Evolutionary conservation across 2,113 vertebrate species (phyloP).

Genomic region (Clarias batrachus): DNA sequence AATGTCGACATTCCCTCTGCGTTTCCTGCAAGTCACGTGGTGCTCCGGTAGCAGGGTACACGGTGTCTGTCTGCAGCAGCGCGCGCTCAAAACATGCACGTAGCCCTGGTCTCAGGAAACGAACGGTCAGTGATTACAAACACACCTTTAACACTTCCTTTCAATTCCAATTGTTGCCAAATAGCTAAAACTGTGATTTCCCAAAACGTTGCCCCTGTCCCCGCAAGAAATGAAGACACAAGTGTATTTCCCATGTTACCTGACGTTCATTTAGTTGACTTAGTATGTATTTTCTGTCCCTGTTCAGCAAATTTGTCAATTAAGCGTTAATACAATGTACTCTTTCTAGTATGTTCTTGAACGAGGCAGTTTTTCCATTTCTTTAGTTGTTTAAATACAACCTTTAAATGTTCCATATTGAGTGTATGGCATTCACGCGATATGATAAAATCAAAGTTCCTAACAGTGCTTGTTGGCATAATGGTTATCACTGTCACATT

Average conservation of each 20-base stretch:
- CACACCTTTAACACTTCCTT: no score
- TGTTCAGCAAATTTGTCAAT: no score
- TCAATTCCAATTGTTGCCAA: no score
- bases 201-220: no score
- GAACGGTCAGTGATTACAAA: neutral
- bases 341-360: neutral
- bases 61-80: neutral
- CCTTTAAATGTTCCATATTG: neutral
- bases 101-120: neutral
- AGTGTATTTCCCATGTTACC: no score
- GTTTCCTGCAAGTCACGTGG: constrained; percentile 53
- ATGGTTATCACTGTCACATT: neutral
- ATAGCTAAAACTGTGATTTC: no score
- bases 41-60: neutral
- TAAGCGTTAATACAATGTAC: neutral
- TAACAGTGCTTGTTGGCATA: neutral
- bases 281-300: no score
- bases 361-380: neutral
- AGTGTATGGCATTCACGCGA: neutral
- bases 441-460: no score
- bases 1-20: constrained; percentile 28
- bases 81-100: neutral
- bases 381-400: neutral
- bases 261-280: no score
- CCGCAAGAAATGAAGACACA: no score